Conservation (phyloP, 2,888 invertebrate genomes). For the Hartigia nigra region DNA sequence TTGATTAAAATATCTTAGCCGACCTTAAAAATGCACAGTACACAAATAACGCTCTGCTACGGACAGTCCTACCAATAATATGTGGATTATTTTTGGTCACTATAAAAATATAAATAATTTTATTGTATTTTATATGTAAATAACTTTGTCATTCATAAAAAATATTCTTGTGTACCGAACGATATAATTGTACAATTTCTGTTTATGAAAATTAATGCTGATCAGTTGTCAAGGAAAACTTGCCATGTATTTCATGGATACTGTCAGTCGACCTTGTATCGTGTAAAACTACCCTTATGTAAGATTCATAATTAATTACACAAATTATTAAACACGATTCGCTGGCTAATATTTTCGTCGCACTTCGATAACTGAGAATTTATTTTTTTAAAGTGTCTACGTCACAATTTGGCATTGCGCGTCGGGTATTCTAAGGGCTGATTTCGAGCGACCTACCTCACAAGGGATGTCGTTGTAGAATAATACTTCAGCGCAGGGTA, state of each 20-base stretch:
- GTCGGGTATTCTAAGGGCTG: slow-evolving; percentile 16
- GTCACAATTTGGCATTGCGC: slow-evolving; percentile 13
- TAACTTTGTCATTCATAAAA: not conserved
- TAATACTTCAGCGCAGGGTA: slow-evolving; percentile 44
- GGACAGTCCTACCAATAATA: not conserved
- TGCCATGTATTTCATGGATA: not conserved
- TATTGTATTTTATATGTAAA: not conserved
- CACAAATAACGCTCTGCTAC: not conserved
- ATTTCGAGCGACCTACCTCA: slow-evolving; percentile 51
- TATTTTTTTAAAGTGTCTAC: not conserved
- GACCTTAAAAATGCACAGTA: not conserved
- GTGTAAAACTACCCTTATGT: not conserved
- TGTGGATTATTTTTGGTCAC: not conserved
- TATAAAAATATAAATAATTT: not conserved
- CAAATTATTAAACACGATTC: not conserved
- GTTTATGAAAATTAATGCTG: not conserved
- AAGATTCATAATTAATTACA: not conserved
- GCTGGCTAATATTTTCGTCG: not conserved
- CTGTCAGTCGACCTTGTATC: not conserved
- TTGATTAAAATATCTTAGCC: not conserved
- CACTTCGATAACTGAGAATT: not conserved
- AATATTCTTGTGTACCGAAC: not conserved
- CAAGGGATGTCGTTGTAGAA: slow-evolving; percentile 51
- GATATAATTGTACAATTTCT: not conserved
- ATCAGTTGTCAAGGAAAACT: not conserved